Base-by-base conservation (phyloP, 2,888 invertebrate species). In the Myathropa florea region DNA sequence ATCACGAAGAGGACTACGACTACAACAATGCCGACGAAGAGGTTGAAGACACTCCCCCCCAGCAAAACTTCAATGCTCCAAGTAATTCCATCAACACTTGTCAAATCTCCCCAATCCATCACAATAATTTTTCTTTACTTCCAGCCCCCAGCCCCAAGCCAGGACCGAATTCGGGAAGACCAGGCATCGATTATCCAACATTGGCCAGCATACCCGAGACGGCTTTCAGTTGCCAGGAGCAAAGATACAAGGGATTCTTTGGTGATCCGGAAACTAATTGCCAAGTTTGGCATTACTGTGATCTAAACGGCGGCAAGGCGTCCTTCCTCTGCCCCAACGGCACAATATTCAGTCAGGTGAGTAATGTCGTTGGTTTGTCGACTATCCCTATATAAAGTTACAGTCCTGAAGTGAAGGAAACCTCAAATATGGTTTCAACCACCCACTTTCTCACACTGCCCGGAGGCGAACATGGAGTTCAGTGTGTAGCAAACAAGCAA, bases 251-350 rank as follows among this genome's bases (percentile, higher is more conserved):
- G 90, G 97, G 97, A 81, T 97, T 97, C 93, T 97, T 97, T 90
- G 97, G 97, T 3, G 97, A 97, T 93, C 96, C 97, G 12, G 96
- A 96, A 89, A 97, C 97, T 6, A 95, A 95, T 89, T 97, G 97
- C 91, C 97, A 97, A 94, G 97, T 97, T 9, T 97, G 97, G 97
- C 97, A 97, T 92, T 97, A 97, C 92, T 97, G 97, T 91, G 97
- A 97, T 91, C 94, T 97, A 77, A 97, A 97, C 90, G 97, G 97
- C 7, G 97, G 97, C 6, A 97, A 97, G 92, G 96, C 97, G 4
- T 97, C 97, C 3, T 97, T 97, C 92, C 93, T 97, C 39, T 97
- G 97, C 90, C 97, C 97, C 64, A 97, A 97, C 91, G 97, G 97
- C 46, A 97, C 97, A 3, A 97, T 97, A 90, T 97, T 97, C 93